These are phyloP conservation scores for Bettongia penicillata DNA, from an alignment of 2,113 vertebrate species.

Conservation along the genomic window DNA sequence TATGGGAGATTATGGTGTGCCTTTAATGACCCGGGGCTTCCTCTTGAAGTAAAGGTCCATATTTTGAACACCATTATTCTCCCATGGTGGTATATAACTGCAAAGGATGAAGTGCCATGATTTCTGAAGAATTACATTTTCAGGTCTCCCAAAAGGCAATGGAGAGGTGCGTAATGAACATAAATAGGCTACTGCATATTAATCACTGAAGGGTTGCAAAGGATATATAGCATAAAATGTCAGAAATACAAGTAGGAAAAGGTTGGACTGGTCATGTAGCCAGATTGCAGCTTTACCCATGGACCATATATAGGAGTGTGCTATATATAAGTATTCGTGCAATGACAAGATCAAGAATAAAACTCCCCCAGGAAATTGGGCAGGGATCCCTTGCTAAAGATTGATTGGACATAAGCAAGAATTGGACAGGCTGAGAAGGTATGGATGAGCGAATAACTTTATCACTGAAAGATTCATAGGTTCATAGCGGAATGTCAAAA, in stretches of 20 bases:
- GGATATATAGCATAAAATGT: neutral
- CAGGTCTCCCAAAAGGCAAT: neutral
- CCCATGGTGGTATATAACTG: neutral
- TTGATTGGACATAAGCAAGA: neutral
- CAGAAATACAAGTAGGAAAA: neutral
- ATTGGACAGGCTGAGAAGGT: neutral
- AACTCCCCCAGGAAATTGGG: neutral
- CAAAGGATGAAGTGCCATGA: neutral
- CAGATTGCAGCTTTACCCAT: neutral
- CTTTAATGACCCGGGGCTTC: neutral
- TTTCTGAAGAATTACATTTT: neutral
- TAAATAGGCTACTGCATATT: neutral
- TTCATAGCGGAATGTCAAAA: neutral
- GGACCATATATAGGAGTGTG: neutral
- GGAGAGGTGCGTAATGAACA: neutral
- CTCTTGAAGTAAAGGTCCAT: slow-evolving; percentile 3
- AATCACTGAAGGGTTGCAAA: neutral
- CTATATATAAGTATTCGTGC: neutral
- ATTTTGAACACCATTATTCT: neutral
- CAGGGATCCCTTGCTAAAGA: neutral
- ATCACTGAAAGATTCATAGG: neutral
- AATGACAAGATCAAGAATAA: neutral
- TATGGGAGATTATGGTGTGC: neutral
- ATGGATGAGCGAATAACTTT: neutral
- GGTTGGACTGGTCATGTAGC: neutral